A percentile compares a stretch with the other conserved stretches of the same genome.
Evolutionary conservation across 2,888 invertebrate species (phyloP).

Genomic region (Auanema freiburgensis): DNA sequence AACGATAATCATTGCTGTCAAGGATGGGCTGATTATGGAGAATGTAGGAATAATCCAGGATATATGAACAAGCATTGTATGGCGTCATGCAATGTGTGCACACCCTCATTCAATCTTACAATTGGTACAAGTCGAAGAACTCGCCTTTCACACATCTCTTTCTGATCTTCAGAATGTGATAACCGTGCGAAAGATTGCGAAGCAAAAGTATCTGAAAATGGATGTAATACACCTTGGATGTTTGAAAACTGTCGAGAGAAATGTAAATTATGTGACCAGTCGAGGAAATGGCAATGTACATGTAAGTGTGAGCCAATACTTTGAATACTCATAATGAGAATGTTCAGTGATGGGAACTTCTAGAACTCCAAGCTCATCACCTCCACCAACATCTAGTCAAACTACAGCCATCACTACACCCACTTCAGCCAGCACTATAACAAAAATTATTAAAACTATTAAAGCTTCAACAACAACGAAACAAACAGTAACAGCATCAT

Average conservation of each 20-base stretch:
- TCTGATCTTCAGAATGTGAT: slow-evolving; percentile 3
- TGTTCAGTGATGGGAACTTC: not conserved
- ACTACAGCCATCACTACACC: not conserved
- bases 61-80: slow-evolving; percentile 55
- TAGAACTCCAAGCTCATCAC: not conserved
- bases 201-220: not conserved
- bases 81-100: slow-evolving; percentile 40
- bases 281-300: slow-evolving; percentile 6
- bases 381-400: not conserved
- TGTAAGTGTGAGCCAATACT: not conserved
- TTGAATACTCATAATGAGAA: not conserved
- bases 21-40: slow-evolving; percentile 46
- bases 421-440: not conserved
- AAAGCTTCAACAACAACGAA: too few species aligned
- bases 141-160: not conserved
- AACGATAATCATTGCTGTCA: slow-evolving; percentile 57
- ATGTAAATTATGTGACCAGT: slow-evolving; percentile 5
- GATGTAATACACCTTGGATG: not conserved
- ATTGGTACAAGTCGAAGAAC: slow-evolving; percentile 3
- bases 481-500: too few species aligned
- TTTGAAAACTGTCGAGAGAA: slow-evolving; percentile 9
- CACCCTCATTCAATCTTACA: not conserved
- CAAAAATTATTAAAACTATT: too few species aligned
- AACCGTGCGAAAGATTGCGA: slow-evolving; percentile 7
- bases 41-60: slow-evolving; percentile 47